These are phyloP conservation scores for Junonia oenone DNA, from an alignment of 2,888 invertebrate genomes.

Conservation along the genomic window DNA sequence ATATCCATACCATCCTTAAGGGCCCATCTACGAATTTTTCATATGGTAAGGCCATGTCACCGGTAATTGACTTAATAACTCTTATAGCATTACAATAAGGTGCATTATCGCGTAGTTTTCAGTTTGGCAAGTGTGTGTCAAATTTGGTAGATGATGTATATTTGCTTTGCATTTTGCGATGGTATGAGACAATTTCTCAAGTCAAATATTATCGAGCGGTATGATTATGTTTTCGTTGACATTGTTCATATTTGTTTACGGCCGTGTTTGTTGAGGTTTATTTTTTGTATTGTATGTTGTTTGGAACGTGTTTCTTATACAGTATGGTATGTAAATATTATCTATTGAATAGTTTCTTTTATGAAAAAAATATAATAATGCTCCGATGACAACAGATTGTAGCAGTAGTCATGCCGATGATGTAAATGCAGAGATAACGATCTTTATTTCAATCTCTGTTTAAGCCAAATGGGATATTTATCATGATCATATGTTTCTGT, in stretches of 20 bases:
- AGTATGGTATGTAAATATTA: not conserved
- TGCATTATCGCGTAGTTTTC: not conserved
- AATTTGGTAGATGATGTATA: conserved; percentile 15
- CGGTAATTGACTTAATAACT: too few species aligned
- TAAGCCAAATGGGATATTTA: too few species aligned
- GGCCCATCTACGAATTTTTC: conserved; percentile 5
- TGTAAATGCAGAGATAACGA: too few species aligned
- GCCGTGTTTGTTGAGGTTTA: conserved; percentile 2
- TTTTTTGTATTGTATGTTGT: not conserved
- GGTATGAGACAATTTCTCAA: conserved; percentile 25
- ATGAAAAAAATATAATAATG: too few species aligned
- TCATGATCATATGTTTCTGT: too few species aligned
- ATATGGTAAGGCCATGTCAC: too few species aligned
- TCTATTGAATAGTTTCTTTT: too few species aligned
- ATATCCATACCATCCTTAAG: conserved; percentile 3
- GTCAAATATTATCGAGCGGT: conserved; percentile 29
- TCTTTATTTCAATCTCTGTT: too few species aligned
- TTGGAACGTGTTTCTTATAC: not conserved
- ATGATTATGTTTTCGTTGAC: conserved; percentile 11
- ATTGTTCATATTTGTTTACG: conserved; percentile 7
- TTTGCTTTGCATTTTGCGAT: conserved; percentile 24
- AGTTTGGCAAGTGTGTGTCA: not conserved
- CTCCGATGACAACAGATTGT: too few species aligned
- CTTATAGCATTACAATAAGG: not conserved
- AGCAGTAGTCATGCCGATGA: too few species aligned